phyloP scores from a whole-genome alignment of 2,888 invertebrate species.

The Ptycholaimellus sp. region DNA sequence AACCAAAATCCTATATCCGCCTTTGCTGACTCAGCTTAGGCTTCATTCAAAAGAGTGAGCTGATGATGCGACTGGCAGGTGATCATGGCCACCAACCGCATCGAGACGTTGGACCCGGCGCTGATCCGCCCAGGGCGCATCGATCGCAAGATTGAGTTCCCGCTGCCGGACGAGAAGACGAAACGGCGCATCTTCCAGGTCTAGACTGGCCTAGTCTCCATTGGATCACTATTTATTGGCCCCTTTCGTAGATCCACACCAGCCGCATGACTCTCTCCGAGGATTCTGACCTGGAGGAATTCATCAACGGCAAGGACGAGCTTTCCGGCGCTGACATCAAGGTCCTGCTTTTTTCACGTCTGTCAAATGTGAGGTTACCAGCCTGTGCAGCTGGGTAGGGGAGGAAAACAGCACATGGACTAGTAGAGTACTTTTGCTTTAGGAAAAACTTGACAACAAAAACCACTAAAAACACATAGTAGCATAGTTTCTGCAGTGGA shows the following conservation, averaged over 20 bases:
- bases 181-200: conserved; percentile 42
- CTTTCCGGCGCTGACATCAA: conserved; percentile 53
- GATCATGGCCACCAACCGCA: conserved; percentile 89
- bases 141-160: conserved; percentile 97
- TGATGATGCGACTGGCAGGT: conserved; percentile 36
- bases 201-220: not conserved
- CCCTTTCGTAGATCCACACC: conserved; percentile 62
- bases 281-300: conserved; percentile 83
- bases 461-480: too few species aligned
- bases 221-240: not conserved
- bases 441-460: too few species aligned
- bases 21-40: too few species aligned
- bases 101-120: conserved; percentile 93
- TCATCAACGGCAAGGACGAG: conserved; percentile 98
- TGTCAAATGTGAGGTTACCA: not conserved
- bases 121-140: conserved; percentile 93
- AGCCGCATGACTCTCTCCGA: conserved; percentile 91
- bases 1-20: too few species aligned
- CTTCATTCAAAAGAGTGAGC: too few species aligned
- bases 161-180: conserved; percentile 93
- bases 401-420: too few species aligned
- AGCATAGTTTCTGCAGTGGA: too few species aligned
- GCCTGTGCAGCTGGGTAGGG: too few species aligned
- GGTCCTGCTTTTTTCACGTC: conserved; percentile 17
- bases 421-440: not conserved